Base-by-base conservation (phyloP, 2,797 vertebrate species). In the Channa striata region DNA sequence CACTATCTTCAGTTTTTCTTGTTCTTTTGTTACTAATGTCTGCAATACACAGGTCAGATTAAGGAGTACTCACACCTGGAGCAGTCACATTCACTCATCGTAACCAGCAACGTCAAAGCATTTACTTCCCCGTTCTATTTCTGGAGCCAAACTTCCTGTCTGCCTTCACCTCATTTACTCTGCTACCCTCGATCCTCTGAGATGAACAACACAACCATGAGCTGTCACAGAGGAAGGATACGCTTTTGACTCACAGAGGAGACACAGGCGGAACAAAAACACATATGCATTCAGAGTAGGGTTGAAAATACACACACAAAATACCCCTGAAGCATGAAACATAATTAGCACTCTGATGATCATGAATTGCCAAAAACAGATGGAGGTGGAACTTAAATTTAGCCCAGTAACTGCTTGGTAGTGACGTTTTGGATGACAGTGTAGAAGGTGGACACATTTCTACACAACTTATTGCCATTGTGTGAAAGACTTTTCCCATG, bases 291-390 rank as follows among this genome's bases (percentile, higher is more conserved):
- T 46, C 13, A 48, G 20, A 72, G 11, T 56, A 51, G 10, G 59
- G 40, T 23, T 25, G 36, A 34, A 63, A 53, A 52, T 3, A 61
- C 1, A 69, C 43, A 49, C 49, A 69, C 33, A 62, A 63, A 51
- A 72, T 64, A 34, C n/a, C n/a, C 60, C 37, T 68, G 21, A 53
- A 59, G 76, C 71, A 39, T 47, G 61, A 83, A 77, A 43, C 47
- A 42, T 77, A 77, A 90, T 73, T 59, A 83, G 64, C 36, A 50
- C 66, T 83, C 75, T 81, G 72, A 88, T 59, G 59, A 60, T 78
- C 68, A 83, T 72, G 36, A 83, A 43, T 48, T 64, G 72, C 16
- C 65, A 51, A 71, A 53, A 78, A 63, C 30, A 33, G 59, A 66
- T 14, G 53, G 46, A 54, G 74, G 59, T 44, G 25, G 51, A 52